These are phyloP conservation scores for Campoplex nolae DNA, from an alignment of 2,888 invertebrate genomes.

Conservation along the genomic window DNA sequence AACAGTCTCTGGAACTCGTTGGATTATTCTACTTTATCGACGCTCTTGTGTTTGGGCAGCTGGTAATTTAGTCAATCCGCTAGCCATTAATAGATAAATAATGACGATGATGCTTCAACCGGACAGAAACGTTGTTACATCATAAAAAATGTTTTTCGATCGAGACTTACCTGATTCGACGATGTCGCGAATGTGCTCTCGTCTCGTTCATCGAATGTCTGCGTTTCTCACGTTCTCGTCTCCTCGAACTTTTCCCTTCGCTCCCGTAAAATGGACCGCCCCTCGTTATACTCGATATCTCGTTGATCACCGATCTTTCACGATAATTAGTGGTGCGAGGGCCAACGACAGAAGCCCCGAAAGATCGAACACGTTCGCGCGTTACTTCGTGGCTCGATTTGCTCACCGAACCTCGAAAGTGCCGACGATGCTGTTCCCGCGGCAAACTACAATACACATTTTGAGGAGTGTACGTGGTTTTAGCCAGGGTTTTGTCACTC, in stretches of 20 bases:
- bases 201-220: constrained; percentile 82
- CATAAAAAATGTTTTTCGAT: not conserved
- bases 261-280: constrained; percentile 77
- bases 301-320: constrained; percentile 50
- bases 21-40: not conserved
- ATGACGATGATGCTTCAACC: too few relatives aligned
- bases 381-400: constrained; percentile 53
- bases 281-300: constrained; percentile 57
- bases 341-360: constrained; percentile 69
- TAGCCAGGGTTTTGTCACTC: constrained; percentile 72
- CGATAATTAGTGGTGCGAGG: constrained; percentile 50
- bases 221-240: constrained; percentile 80
- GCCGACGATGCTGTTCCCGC: constrained; percentile 78
- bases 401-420: constrained; percentile 65
- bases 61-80: not conserved
- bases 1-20: not conserved
- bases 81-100: not conserved
- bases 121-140: not conserved
- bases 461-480: constrained; percentile 77
- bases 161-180: constrained; percentile 77
- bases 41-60: not conserved
- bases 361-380: constrained; percentile 73
- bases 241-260: constrained; percentile 79
- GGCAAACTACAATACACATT: constrained; percentile 83
- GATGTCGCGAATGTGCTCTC: constrained; percentile 74